Percentiles rank a stretch among this genome's conserved stretches.
Evolutionary conservation across 2,797 vertebrate species (phyloP).

Genomic region (Hylomyscus alleni): DNA sequence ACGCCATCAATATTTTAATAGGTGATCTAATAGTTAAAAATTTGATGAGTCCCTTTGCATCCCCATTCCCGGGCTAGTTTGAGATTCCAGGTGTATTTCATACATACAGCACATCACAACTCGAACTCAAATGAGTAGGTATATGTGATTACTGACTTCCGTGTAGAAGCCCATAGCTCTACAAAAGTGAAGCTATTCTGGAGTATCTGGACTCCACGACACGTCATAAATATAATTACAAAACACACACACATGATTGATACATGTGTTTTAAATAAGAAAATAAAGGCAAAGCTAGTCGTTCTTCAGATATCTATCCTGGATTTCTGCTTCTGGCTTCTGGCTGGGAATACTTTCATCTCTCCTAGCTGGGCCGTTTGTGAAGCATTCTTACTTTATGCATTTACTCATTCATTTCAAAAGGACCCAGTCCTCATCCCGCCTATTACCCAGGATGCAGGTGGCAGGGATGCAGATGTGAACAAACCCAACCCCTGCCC

Average conservation of each 20-base stretch:
- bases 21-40: not conserved
- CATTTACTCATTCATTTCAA: not conserved
- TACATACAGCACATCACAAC: not conserved
- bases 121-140: not conserved
- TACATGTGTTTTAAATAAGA: not conserved
- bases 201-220: not conserved
- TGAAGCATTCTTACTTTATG: not conserved
- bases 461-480: not conserved
- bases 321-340: not conserved
- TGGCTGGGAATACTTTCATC: not conserved
- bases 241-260: not conserved
- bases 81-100: not conserved
- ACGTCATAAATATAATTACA: constrained; percentile 43
- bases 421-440: not conserved
- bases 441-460: not conserved
- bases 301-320: not conserved
- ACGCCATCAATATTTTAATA: not conserved
- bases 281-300: not conserved
- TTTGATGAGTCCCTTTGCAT: not conserved
- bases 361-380: not conserved
- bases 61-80: not conserved
- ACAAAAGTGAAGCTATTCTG: not conserved
- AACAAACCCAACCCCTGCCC: not conserved
- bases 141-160: not conserved
- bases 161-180: not conserved